Conservation (phyloP, 2,888 invertebrate genomes). For the Cephus rjabovi region DNA sequence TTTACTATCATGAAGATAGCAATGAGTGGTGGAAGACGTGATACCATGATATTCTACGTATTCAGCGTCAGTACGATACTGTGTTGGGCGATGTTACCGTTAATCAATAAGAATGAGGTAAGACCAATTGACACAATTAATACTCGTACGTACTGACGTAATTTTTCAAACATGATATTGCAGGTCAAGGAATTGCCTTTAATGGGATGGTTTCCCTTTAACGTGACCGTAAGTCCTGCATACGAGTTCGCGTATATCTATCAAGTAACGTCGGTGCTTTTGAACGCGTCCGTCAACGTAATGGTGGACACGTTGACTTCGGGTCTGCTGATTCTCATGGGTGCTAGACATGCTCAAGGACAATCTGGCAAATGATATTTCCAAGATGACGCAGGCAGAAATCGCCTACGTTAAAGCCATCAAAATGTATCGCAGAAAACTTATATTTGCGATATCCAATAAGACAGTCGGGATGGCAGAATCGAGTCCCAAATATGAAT, state of each 20-base stretch:
- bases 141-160: no score
- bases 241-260: slow-evolving; percentile 68
- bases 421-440: no score
- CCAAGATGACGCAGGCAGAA: no score
- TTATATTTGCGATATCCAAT: no score
- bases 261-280: slow-evolving; percentile 66
- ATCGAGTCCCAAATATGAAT: no score
- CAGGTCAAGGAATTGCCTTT: slow-evolving; percentile 24
- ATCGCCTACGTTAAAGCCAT: no score
- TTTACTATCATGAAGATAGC: slow-evolving; percentile 34
- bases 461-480: no score
- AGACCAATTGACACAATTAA: slow-evolving; percentile 19
- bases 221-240: slow-evolving; percentile 61
- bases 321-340: slow-evolving; percentile 67
- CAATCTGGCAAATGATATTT: no score
- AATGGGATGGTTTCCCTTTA: slow-evolving; percentile 67
- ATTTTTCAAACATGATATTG: no score
- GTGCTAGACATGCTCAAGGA: slow-evolving; percentile 64
- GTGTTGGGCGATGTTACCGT: slow-evolving; percentile 57
- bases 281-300: slow-evolving; percentile 69
- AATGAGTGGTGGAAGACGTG: slow-evolving; percentile 37
- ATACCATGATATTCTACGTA: slow-evolving; percentile 42
- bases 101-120: slow-evolving; percentile 41
- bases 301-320: slow-evolving; percentile 68
- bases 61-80: slow-evolving; percentile 46